These are phyloP conservation scores for Corythoichthys intestinalis DNA, from an alignment of 2,113 vertebrate species.

Conservation along the genomic window DNA sequence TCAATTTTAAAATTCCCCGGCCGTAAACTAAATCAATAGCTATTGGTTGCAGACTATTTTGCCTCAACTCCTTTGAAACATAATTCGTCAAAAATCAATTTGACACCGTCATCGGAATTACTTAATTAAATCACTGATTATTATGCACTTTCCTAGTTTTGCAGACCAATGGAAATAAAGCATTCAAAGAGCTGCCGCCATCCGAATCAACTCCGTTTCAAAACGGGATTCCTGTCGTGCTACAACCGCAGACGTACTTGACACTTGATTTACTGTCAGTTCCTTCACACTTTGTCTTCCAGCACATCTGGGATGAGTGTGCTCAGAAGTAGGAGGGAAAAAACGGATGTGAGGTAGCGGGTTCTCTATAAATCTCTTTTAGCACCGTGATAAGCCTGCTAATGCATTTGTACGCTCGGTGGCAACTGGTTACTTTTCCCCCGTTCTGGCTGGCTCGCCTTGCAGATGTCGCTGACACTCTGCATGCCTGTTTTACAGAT, in stretches of 20 bases:
- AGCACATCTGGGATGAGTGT: conserved; percentile 15
- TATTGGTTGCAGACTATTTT: background rate
- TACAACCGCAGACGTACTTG: background rate
- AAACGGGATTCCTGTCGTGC: background rate
- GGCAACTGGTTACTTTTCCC: conserved; percentile 17
- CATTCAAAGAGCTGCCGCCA: background rate
- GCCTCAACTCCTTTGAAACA: background rate
- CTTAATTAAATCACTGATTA: background rate
- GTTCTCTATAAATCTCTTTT: conserved; percentile 27
- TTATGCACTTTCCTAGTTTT: background rate
- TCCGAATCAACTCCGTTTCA: background rate
- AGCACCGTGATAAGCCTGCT: conserved; percentile 3
- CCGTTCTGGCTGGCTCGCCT: background rate
- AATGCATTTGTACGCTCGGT: conserved; percentile 15
- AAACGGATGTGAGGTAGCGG: conserved; percentile 4
- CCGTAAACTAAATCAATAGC: background rate
- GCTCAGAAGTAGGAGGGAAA: background rate
- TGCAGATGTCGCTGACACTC: background rate
- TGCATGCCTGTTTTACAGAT: background rate
- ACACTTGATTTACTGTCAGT: conserved; percentile 8
- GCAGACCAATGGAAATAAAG: background rate
- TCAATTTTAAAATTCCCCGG: no score
- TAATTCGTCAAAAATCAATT: background rate
- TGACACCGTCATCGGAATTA: background rate
- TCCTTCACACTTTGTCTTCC: background rate